Evolutionary conservation across 2,888 invertebrate genomes (phyloP), one percentile per base, ranked within the genome.

Genomic region (Venustoraphidia nigricollis): DNA sequence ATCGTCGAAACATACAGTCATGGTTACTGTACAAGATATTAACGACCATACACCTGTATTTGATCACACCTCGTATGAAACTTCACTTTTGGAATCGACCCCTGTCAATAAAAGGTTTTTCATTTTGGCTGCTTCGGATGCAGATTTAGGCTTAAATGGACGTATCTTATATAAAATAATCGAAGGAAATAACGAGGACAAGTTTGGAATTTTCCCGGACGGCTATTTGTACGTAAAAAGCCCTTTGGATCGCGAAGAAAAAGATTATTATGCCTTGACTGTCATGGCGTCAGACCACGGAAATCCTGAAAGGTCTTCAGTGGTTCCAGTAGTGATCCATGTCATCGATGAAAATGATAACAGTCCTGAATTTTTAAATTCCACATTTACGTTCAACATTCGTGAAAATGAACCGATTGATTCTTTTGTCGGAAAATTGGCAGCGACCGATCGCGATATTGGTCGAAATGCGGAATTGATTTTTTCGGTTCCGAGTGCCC

Each of bases 261-360:
- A 80, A 57, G 93, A 94, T 65, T 91, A 93, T 64, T 96, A 92
- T 67, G 88, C 90, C 0, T 68, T 96, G 48, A 85, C 86, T 3
- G 80, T 96, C 36, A 77, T 82, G 34, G 94, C 90, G 2, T 76
- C 72, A 46, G 95, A 95, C 66, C 76, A 83, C 46, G 94, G 89
- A 0, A 69, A 66, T 53, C 92, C 83, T 37, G 73, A 79, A 40
- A 77, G 83, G 60, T 87, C 81, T 46, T 91, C 94, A 0, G 77
- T 84, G 44, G 93, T 92, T 3, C 90, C 92, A 8, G 85, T 96
- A 2, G 88, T 93, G 13, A 84, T 96, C 52, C 91, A 93, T 61
- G 81, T 96, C 17, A 81, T 92, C 52, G 97, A 96, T 68, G 93
- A 95, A 68, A 97, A 98, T 66, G 96, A 97, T 67, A 93, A 95